phyloP scores from a whole-genome alignment of 2,797 vertebrate genomes.

The Leuciscus waleckii region DNA sequence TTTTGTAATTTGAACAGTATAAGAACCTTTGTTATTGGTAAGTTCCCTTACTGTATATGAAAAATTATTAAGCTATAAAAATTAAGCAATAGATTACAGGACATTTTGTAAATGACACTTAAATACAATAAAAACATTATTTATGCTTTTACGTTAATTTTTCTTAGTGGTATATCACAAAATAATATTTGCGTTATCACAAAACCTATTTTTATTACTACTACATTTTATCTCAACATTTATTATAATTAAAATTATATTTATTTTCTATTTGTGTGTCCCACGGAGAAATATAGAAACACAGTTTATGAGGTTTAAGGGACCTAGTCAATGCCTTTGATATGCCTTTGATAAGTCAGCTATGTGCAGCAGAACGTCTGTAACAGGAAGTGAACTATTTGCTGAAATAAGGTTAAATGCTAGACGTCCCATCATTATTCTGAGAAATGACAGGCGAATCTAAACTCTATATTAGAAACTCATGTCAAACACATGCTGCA shows the following conservation, averaged over 20 bases:
- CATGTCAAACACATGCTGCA: conserved; percentile 45
- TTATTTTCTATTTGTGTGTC: background rate
- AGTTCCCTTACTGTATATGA: background rate
- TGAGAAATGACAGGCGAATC: conserved; percentile 27
- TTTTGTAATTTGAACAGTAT: background rate
- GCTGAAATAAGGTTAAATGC: conserved; percentile 44
- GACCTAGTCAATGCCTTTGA: conserved; percentile 33
- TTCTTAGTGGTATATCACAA: background rate
- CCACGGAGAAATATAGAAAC: background rate
- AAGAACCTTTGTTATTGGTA: background rate
- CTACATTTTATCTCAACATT: background rate
- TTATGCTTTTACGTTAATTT: background rate
- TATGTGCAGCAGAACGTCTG: conserved; percentile 17
- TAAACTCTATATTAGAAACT: conserved; percentile 55
- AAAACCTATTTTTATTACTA: background rate
- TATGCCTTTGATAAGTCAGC: conserved; percentile 24
- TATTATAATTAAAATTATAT: background rate
- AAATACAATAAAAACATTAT: background rate
- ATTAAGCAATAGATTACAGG: background rate
- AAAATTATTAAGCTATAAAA: background rate
- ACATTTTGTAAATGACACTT: background rate
- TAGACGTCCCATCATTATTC: conserved; percentile 40
- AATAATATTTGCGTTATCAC: background rate
- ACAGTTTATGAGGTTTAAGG: background rate
- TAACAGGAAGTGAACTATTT: conserved; percentile 38